Evolutionary conservation across 2,113 vertebrate genomes (phyloP).

Genomic region (Uria lomvia): DNA sequence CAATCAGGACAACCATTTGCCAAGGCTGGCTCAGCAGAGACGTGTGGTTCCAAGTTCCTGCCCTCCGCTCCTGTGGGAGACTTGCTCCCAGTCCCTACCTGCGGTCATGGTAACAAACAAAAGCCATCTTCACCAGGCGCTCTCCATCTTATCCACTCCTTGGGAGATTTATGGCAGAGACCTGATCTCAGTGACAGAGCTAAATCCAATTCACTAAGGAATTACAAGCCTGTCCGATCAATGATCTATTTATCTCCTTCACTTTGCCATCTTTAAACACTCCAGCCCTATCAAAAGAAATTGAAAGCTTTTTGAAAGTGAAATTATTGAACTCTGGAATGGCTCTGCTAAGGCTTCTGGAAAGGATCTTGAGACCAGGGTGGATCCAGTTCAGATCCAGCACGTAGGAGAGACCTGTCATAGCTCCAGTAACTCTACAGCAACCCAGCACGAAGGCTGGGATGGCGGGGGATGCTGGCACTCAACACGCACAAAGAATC

Average conservation of each 20-base stretch:
- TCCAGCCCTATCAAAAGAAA: conserved; percentile 71
- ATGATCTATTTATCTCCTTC: conserved; percentile 83
- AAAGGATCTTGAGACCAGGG: background rate
- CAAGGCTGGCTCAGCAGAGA: background rate
- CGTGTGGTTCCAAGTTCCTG: background rate
- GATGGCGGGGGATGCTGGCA: background rate
- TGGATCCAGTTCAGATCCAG: conserved; percentile 5
- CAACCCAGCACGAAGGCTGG: background rate
- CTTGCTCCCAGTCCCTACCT: background rate
- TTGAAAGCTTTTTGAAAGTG: conserved; percentile 71
- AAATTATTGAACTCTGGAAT: conserved; percentile 46
- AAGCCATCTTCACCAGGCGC: background rate
- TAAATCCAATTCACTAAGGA: conserved; percentile 79
- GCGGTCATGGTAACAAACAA: conserved; percentile 13
- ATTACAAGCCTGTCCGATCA: conserved; percentile 77
- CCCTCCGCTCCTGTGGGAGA: background rate
- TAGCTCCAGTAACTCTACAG: background rate
- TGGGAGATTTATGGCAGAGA: conserved; percentile 70
- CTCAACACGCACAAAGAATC: background rate
- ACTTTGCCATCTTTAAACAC: conserved; percentile 77
- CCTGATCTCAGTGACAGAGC: conserved; percentile 72
- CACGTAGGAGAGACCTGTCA: background rate
- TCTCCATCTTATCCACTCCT: conserved; percentile 64
- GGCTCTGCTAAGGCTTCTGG: background rate
- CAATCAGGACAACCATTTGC: background rate